phyloP scores from a whole-genome alignment of 1,140 invertebrate genomes.

The Drosophila quadrilineata region DNA sequence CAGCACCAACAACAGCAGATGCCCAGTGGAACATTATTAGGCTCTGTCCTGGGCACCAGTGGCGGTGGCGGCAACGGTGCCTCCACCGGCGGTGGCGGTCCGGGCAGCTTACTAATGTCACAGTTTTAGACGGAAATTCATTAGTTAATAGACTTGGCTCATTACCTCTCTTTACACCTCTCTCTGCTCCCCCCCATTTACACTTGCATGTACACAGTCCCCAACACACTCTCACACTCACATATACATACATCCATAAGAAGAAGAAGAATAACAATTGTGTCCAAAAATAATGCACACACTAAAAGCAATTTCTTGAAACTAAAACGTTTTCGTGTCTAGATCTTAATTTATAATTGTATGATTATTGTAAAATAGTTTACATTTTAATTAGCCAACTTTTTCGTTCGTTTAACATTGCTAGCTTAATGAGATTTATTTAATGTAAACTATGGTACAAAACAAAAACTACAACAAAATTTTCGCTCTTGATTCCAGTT shows the following conservation, averaged over 20 bases:
- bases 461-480: constrained; percentile 52
- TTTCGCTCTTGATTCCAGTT: constrained; percentile 53
- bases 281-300: constrained; percentile 27
- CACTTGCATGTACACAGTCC: too few relatives aligned
- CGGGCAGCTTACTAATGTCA: constrained; percentile 65
- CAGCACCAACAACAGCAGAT: constrained; percentile 66
- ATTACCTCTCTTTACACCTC: constrained; percentile 75
- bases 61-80: constrained; percentile 46
- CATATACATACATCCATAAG: constrained; percentile 6
- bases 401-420: constrained; percentile 54
- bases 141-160: constrained; percentile 70
- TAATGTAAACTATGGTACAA: constrained; percentile 68
- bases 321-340: constrained; percentile 66
- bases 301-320: constrained; percentile 69
- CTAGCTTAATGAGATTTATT: constrained; percentile 73
- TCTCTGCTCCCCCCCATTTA: too few relatives aligned
- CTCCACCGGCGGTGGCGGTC: constrained; percentile 44
- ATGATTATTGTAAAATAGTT: constrained; percentile 67
- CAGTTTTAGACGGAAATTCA: constrained; percentile 69
- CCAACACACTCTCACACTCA: constrained; percentile 12
- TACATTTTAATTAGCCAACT: constrained; percentile 71
- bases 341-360: constrained; percentile 62
- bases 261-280: constrained; percentile 13
- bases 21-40: constrained; percentile 59
- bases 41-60: constrained; percentile 56